Evolutionary conservation across 2,888 invertebrate genomes (phyloP).

Genomic region (Drosophila austrosaltans): DNA sequence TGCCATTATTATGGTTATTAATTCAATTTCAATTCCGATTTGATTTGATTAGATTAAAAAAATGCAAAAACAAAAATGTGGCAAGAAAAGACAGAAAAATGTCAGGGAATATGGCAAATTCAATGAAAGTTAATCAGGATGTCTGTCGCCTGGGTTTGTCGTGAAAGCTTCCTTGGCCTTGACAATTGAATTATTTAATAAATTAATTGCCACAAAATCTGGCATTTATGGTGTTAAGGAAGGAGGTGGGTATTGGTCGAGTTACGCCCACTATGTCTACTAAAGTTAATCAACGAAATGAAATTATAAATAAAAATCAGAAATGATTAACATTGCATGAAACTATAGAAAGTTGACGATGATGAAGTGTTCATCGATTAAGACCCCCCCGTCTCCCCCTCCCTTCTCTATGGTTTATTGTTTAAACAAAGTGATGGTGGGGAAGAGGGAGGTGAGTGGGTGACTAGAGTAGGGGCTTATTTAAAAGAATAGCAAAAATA

Average conservation of each 20-base stretch:
- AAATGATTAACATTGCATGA: background rate
- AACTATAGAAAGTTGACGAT: background rate
- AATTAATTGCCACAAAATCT: slow-evolving; percentile 67
- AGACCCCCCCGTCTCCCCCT: background rate
- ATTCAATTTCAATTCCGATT: background rate
- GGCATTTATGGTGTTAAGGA: slow-evolving; percentile 1
- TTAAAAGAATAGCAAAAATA: background rate
- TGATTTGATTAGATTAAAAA: slow-evolving; percentile 11
- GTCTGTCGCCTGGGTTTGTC: slow-evolving; percentile 40
- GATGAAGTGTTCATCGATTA: background rate
- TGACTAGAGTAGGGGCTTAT: background rate
- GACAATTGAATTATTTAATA: slow-evolving; percentile 72
- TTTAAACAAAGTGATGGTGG: background rate
- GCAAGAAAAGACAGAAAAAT: background rate
- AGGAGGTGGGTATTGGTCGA: too few relatives aligned
- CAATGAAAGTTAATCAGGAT: slow-evolving; percentile 76
- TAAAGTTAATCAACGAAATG: background rate
- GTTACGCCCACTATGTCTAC: slow-evolving; percentile 40
- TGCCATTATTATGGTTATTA: background rate
- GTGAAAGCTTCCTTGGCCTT: slow-evolving; percentile 50
- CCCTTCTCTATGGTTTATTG: background rate
- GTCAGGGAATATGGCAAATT: slow-evolving; percentile 49
- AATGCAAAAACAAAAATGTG: background rate
- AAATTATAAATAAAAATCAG: background rate
- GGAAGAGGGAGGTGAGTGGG: background rate